Conservation (phyloP, 2,113 vertebrate species). For the Numida meleagris region DNA sequence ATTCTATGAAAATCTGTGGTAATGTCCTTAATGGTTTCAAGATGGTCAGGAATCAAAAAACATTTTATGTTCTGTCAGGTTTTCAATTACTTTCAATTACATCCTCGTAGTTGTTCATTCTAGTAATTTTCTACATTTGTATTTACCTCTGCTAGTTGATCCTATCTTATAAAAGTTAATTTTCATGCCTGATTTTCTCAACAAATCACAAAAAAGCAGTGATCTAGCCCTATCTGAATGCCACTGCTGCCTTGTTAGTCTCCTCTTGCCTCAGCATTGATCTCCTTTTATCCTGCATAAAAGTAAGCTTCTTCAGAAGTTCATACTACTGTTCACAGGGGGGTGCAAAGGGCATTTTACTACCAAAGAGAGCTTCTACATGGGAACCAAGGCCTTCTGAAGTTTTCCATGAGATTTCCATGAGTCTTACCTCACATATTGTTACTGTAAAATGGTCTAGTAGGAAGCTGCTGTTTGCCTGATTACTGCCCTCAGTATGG, state of each 20-base stretch:
- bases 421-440: neutral
- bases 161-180: neutral
- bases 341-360: neutral
- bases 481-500: neutral
- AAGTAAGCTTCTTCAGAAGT: neutral
- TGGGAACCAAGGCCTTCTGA: neutral
- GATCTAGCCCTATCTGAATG: neutral
- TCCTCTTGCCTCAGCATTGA: fast-evolving
- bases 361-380: neutral
- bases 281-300: neutral
- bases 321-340: neutral
- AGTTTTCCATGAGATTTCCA: neutral
- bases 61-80: neutral
- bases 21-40: constrained; percentile 35
- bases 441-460: neutral
- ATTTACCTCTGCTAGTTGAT: neutral
- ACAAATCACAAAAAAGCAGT: neutral
- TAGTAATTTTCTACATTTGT: neutral
- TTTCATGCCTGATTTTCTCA: neutral
- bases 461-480: neutral
- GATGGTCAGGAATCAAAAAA: neutral
- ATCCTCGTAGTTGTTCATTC: neutral
- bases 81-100: neutral
- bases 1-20: neutral
- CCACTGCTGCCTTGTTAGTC: neutral